These are phyloP conservation scores for Pristis pectinata DNA, from an alignment of 2,797 vertebrate genomes.

Conservation along the genomic window DNA sequence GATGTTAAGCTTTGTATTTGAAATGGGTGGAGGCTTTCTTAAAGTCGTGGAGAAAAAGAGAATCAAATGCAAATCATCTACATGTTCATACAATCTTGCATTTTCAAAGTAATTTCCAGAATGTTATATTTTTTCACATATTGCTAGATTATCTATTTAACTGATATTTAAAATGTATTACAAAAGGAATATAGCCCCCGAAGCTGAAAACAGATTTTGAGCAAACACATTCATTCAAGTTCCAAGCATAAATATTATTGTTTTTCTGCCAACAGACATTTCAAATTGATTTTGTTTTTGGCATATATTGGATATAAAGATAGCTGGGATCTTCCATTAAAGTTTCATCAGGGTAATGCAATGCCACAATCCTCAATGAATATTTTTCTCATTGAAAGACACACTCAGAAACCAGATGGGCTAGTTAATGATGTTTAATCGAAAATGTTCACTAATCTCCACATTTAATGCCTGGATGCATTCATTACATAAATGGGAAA, in stretches of 20 bases:
- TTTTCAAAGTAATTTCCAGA: neutral
- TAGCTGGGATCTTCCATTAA: neutral
- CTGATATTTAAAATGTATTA: neutral
- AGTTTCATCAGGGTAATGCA: neutral
- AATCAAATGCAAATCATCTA: neutral
- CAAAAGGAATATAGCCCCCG: neutral
- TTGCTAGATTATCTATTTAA: neutral
- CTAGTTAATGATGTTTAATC: slow-evolving; percentile 39
- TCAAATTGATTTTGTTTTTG: neutral
- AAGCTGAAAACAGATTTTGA: neutral
- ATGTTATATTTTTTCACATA: neutral
- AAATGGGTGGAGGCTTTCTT: neutral
- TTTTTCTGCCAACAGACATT: neutral
- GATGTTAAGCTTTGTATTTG: neutral
- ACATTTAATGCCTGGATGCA: slow-evolving; percentile 20
- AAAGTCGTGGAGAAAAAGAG: neutral
- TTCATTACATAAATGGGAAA: slow-evolving; percentile 3
- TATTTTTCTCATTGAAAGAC: slow-evolving; percentile 23
- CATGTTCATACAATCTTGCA: neutral
- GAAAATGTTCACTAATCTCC: slow-evolving; percentile 39
- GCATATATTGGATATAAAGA: neutral
- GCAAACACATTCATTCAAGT: neutral
- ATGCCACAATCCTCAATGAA: neutral
- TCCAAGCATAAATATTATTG: neutral
- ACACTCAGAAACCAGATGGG: slow-evolving; percentile 44